phyloP scores from a whole-genome alignment of 2,888 invertebrate species.

The Dicycla oo region DNA sequence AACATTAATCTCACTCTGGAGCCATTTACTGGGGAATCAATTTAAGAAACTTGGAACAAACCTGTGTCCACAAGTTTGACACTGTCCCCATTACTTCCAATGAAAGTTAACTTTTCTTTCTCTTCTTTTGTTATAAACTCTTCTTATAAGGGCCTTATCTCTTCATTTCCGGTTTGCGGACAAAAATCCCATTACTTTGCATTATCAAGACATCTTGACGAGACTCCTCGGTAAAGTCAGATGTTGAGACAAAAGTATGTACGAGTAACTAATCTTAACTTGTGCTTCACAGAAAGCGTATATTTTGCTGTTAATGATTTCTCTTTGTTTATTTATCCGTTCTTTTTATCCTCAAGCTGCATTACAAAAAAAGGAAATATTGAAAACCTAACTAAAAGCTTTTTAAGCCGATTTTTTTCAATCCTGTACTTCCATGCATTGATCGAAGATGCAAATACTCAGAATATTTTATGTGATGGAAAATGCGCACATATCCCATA shows the following conservation, averaged over 20 bases:
- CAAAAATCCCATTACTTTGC: conserved; percentile 84
- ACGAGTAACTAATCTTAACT: conserved; percentile 65
- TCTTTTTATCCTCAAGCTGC: not conserved
- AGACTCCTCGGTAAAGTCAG: conserved; percentile 71
- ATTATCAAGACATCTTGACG: conserved; percentile 83
- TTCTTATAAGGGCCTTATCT: conserved; percentile 82
- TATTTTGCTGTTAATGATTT: conserved; percentile 48
- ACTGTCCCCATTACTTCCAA: conserved; percentile 80
- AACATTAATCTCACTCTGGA: conserved; percentile 75
- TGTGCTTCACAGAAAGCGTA: conserved; percentile 44
- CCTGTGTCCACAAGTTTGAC: conserved; percentile 72
- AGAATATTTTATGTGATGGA: conserved; percentile 28
- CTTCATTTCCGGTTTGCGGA: conserved; percentile 78
- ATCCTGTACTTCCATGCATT: conserved; percentile 1
- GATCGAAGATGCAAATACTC: no score
- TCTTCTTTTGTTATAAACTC: conserved; percentile 82
- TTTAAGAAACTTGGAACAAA: conserved; percentile 76
- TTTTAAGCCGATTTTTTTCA: conserved; percentile 17
- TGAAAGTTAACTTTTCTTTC: conserved; percentile 79
- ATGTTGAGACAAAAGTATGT: conserved; percentile 61
- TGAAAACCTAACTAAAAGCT: conserved; percentile 3
- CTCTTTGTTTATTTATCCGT: conserved; percentile 36
- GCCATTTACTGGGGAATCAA: conserved; percentile 78
- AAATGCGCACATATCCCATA: conserved; percentile 11
- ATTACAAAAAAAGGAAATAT: not conserved